A percentile compares a stretch with the other conserved stretches of the same genome.
Evolutionary conservation across 2,113 vertebrate genomes (phyloP).

Genomic region (Melospiza georgiana): DNA sequence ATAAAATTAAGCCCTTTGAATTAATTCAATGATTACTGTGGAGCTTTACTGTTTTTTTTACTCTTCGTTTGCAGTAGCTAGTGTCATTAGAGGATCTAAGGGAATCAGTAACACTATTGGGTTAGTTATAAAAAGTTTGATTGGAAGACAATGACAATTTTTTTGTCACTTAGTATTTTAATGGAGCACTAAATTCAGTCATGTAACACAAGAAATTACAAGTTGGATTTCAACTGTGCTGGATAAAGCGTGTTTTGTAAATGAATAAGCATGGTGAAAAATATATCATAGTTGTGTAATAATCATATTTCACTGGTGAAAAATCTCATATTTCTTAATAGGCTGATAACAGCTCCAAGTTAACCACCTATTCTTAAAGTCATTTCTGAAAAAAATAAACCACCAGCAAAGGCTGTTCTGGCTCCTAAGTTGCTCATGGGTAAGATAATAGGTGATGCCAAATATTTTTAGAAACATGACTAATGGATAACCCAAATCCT

Average conservation of each 20-base stretch:
- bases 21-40: neutral
- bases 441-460: neutral
- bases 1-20: neutral
- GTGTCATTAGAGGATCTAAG: neutral
- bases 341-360: neutral
- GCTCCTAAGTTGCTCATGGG: neutral
- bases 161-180: neutral
- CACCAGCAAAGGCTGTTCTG: neutral
- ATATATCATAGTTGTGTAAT: neutral
- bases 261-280: neutral
- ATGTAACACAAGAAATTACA: neutral
- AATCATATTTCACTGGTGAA: neutral
- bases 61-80: neutral
- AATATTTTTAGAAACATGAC: constrained; percentile 41
- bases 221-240: neutral
- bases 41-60: neutral
- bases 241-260: neutral
- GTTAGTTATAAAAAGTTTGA: neutral
- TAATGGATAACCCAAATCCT: constrained; percentile 6
- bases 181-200: neutral
- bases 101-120: neutral
- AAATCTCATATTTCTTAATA: neutral
- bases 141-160: neutral
- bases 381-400: neutral
- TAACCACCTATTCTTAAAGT: neutral